phyloP scores from a whole-genome alignment of 2,113 vertebrate species.

The Struthio camelus region DNA sequence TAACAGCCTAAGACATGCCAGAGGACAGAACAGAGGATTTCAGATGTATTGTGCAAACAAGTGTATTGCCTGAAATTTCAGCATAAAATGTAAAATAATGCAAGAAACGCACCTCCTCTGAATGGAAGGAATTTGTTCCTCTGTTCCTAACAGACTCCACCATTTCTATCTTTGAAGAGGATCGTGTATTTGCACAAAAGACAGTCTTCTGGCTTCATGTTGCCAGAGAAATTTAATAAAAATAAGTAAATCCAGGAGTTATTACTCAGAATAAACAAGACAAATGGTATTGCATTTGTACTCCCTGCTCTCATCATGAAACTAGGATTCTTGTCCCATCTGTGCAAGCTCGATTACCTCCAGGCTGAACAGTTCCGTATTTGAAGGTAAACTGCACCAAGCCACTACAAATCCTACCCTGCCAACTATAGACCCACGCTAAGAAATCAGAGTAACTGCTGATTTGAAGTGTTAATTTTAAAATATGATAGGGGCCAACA shows the following conservation, averaged over 20 bases:
- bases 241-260: constrained; percentile 25
- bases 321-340: neutral
- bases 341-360: neutral
- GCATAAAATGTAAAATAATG: neutral
- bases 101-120: neutral
- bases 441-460: neutral
- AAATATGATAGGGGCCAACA: neutral
- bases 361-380: neutral
- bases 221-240: neutral
- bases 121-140: neutral
- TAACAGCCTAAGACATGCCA: neutral
- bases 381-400: neutral
- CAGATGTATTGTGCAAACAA: neutral
- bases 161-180: neutral
- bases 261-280: constrained; percentile 8
- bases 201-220: neutral
- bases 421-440: neutral
- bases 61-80: neutral
- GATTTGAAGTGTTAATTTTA: neutral
- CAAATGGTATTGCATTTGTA: neutral
- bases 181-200: neutral
- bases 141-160: neutral
- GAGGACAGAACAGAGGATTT: neutral
- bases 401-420: neutral
- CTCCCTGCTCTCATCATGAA: neutral